Percentiles rank a stretch among this genome's conserved stretches.
These are phyloP conservation scores for Anolis sagrei DNA, from an alignment of 2,113 vertebrate genomes.

Conservation along the genomic window DNA sequence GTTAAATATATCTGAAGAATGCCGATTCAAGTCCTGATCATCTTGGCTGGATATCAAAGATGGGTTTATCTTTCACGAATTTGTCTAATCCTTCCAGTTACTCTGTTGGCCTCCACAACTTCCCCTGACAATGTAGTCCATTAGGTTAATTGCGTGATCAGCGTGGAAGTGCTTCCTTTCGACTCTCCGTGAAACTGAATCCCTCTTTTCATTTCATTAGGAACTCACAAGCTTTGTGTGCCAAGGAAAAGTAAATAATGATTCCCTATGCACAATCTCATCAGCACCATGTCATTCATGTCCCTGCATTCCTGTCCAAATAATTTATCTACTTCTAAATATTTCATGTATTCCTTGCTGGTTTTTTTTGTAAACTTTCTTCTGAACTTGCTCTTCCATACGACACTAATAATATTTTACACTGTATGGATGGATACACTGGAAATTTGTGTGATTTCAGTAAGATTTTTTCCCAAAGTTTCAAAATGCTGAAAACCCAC, in stretches of 20 bases:
- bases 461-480: not conserved
- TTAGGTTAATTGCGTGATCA: conserved; percentile 16
- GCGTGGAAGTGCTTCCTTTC: not conserved
- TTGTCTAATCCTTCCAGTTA: conserved; percentile 9
- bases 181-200: not conserved
- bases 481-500: not conserved
- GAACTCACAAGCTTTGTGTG: not conserved
- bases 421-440: not conserved
- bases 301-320: not conserved
- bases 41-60: conserved; percentile 6
- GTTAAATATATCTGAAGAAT: not conserved
- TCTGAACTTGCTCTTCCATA: not conserved
- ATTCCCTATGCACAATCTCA: not conserved
- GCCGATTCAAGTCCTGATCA: not conserved
- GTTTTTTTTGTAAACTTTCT: not conserved
- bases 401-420: not conserved
- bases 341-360: not conserved
- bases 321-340: not conserved
- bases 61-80: not conserved
- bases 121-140: conserved; percentile 12
- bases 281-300: not conserved
- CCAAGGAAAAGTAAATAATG: not conserved
- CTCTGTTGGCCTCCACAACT: not conserved
- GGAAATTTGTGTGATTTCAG: not conserved
- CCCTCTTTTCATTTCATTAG: not conserved